phyloP scores from a whole-genome alignment of 2,888 invertebrate species.

The Habroteleia sp. region DNA sequence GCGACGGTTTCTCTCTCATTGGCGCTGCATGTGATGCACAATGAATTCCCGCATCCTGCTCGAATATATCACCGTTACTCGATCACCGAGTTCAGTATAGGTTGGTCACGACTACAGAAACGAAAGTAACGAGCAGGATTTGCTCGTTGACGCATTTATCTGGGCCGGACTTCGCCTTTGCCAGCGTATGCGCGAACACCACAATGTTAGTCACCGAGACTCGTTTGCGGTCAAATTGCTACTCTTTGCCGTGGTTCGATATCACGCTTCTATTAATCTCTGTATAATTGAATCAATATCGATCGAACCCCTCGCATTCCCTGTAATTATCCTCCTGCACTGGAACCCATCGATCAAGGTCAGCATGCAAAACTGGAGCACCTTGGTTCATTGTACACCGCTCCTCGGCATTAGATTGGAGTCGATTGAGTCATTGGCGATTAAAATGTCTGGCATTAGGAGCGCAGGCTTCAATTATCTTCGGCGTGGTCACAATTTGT shows the following conservation, averaged over 20 bases:
- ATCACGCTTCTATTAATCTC: conserved; percentile 76
- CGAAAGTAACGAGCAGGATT: conserved; percentile 72
- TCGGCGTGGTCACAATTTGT: neutral
- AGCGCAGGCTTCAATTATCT: conserved; percentile 13
- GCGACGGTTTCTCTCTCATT: conserved; percentile 50
- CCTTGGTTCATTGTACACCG: conserved; percentile 3
- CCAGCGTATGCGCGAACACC: neutral
- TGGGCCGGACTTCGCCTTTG: conserved; percentile 48
- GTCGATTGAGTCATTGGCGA: conserved; percentile 29
- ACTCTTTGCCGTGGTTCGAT: conserved; percentile 63
- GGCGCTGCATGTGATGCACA: conserved; percentile 43
- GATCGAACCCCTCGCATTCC: conserved; percentile 55
- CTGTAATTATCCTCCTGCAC: conserved; percentile 69
- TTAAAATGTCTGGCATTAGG: conserved; percentile 35
- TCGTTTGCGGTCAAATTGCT: conserved; percentile 69
- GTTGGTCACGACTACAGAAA: conserved; percentile 70
- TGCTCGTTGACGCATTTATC: conserved; percentile 70
- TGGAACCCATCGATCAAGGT: conserved; percentile 29
- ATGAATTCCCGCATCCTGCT: conserved; percentile 57
- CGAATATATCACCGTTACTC: conserved; percentile 66
- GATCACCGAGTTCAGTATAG: conserved; percentile 65
- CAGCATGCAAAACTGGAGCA: conserved; percentile 35
- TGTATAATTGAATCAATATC: conserved; percentile 78
- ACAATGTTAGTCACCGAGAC: conserved; percentile 5
- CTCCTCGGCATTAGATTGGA: conserved; percentile 20